These are phyloP conservation scores for Idaea aversata DNA, from an alignment of 2,888 invertebrate species.

Conservation along the genomic window DNA sequence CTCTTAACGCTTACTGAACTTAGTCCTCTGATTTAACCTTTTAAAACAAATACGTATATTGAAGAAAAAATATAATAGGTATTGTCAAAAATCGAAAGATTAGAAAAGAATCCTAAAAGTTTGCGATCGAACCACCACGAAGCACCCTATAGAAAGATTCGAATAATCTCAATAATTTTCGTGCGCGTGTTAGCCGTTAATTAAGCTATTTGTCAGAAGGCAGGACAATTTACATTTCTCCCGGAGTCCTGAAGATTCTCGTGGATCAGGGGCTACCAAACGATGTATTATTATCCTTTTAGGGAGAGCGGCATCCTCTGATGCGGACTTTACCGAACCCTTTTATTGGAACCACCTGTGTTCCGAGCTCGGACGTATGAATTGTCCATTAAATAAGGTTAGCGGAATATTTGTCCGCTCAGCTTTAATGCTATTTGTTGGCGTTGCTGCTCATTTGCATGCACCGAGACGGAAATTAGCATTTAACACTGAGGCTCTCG, in stretches of 20 bases:
- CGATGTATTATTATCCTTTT: constrained; percentile 80
- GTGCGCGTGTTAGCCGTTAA: constrained; percentile 73
- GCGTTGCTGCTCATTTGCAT: constrained; percentile 68
- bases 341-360: constrained; percentile 79
- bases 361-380: constrained; percentile 73
- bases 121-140: neutral
- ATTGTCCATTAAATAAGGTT: constrained; percentile 79
- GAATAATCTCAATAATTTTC: constrained; percentile 65
- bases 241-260: constrained; percentile 61
- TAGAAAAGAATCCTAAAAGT: neutral
- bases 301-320: constrained; percentile 75
- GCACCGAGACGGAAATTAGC: constrained; percentile 64
- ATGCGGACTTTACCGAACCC: constrained; percentile 63
- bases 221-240: constrained; percentile 76
- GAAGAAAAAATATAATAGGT: neutral
- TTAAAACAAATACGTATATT: neutral
- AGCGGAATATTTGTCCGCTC: constrained; percentile 68
- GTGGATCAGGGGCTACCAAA: constrained; percentile 60
- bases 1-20: constrained; percentile 72
- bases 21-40: neutral
- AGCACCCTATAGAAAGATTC: constrained; percentile 41
- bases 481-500: constrained; percentile 59
- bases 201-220: constrained; percentile 79
- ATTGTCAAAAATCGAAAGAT: neutral
- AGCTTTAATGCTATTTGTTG: constrained; percentile 70